Percentiles rank a stretch among this genome's conserved stretches.
phyloP scores from a whole-genome alignment of 2,113 vertebrate genomes.

The Neotoma lepida region DNA sequence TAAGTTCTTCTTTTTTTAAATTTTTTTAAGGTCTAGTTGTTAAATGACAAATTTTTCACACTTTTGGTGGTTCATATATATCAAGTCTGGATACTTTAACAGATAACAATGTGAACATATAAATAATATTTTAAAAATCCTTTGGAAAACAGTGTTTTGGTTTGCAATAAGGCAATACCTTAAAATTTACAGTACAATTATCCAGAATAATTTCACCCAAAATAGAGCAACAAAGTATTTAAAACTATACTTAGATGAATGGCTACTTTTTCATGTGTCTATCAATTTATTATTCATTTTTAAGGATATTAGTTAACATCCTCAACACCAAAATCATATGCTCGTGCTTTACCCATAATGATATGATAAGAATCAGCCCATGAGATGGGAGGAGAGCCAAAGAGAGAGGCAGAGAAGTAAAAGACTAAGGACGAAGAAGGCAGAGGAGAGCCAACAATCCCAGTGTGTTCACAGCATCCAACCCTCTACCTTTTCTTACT shows the following conservation, averaged over 20 bases:
- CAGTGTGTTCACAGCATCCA: neutral
- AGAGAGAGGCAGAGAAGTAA: neutral
- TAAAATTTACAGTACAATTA: neutral
- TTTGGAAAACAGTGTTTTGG: conserved; percentile 4
- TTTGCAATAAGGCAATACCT: neutral
- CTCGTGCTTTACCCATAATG: neutral
- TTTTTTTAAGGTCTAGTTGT: conserved; percentile 31
- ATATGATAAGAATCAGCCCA: neutral
- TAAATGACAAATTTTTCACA: conserved; percentile 30
- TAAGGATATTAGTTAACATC: neutral
- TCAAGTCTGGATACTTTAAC: neutral
- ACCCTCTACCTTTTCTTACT: neutral
- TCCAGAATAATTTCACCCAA: neutral
- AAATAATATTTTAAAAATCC: neutral
- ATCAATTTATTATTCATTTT: neutral
- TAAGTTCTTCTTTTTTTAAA: conserved; percentile 3
- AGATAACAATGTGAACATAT: neutral
- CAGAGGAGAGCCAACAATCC: neutral
- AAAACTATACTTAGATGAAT: neutral
- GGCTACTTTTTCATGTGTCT: neutral
- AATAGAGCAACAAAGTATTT: neutral
- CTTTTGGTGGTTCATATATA: neutral
- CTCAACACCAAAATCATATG: neutral
- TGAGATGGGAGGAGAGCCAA: neutral
- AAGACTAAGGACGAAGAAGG: neutral